Evolutionary conservation across 2,797 vertebrate species (phyloP), one percentile per base, ranked within the genome.

Genomic region (Emydoidea blandingii): DNA sequence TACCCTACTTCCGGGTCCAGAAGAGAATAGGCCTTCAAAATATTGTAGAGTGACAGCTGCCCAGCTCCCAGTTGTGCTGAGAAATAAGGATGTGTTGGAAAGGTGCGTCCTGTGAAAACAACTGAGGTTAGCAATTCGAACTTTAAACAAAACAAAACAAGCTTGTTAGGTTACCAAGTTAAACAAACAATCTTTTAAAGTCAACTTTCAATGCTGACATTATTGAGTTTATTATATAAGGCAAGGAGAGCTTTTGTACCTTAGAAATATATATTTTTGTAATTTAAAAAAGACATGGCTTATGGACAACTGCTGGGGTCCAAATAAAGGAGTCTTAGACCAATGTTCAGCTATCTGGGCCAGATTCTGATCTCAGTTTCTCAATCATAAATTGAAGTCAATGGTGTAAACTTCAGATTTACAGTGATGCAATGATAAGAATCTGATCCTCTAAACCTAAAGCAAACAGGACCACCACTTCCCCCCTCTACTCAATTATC

Each of bases 1-100:
- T 99, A 99, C 21, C 99, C 99, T 88, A 99, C 99, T 98, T 99
- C 99, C 5, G 99, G 99, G 98, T 99, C 99, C 86, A 99, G 98
- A 93, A 99, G 99, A 0, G 99, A 99, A 98, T 99, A 99, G 92
- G 99, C 99, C 96, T 99, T 99, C 96, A 99, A 98, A 88, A 99
- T 98, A 97, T 99, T 99, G 97, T 99, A 99, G 23, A 99, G 99
- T 2, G 99, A 99, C 74, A 99, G 98, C 97, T 99, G 99, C 52
- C 99, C 99, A 4, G 99, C 98, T 84, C 99, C 99, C 78, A 99
- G 97, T 98, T 99, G 99, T n/a, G 99, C 98, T 57, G 99, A 99
- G 98, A 99, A 99, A 97, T 99, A 99, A 0, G 99, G 99, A 96
- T 99, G 99, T 27, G 99, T 99, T 79, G 99, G 99, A 97, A 99